These are phyloP conservation scores for Pteropus rufus DNA, from an alignment of 2,797 vertebrate genomes.

Conservation along the genomic window DNA sequence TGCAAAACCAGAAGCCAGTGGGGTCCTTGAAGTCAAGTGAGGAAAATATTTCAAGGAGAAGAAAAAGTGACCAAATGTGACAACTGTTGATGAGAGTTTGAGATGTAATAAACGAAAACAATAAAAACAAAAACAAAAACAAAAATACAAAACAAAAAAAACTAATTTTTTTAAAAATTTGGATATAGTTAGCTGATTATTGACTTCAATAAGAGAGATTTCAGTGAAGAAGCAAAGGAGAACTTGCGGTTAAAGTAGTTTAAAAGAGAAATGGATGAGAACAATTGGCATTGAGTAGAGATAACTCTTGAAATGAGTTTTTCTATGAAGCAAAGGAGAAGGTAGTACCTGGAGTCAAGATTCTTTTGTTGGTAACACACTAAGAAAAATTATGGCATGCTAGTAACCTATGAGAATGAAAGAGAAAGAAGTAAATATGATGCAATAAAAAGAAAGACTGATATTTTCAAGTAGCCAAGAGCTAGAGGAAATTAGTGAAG, in stretches of 20 bases:
- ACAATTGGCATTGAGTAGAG: not conserved
- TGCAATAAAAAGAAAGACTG: not conserved
- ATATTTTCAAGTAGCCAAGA: not conserved
- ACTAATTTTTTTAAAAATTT: too few species aligned
- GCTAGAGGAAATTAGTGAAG: not conserved
- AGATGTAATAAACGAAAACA: not conserved
- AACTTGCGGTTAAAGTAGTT: not conserved
- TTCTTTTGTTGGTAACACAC: not conserved
- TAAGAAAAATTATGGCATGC: not conserved
- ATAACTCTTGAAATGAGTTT: not conserved
- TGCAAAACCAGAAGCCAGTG: not conserved
- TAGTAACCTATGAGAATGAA: not conserved
- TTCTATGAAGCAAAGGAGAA: not conserved
- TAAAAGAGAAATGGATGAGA: not conserved
- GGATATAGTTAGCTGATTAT: not conserved
- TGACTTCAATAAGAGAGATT: not conserved
- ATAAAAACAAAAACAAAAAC: too few species aligned
- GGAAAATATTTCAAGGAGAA: not conserved
- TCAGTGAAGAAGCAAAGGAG: not conserved
- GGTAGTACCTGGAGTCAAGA: not conserved
- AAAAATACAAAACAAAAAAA: too few species aligned
- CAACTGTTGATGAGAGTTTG: not conserved
- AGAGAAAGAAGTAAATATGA: not conserved
- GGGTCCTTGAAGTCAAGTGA: not conserved
- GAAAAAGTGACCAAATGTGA: not conserved